phyloP scores from a whole-genome alignment of 1,140 invertebrate genomes.

The Drosophila sp. region DNA sequence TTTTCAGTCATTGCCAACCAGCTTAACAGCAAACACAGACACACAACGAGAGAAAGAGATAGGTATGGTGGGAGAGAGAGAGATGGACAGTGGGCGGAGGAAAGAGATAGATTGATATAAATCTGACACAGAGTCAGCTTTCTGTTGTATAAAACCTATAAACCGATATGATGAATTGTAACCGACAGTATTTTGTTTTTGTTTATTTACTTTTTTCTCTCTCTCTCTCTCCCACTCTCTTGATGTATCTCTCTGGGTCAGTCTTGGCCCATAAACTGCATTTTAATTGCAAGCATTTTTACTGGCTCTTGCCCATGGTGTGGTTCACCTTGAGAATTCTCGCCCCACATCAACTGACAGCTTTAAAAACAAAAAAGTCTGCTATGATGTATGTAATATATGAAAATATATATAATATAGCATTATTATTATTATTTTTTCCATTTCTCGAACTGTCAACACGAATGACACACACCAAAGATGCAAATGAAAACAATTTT shows the following conservation, averaged over 20 bases:
- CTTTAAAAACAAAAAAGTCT: conserved; percentile 14
- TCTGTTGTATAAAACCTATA: conserved; percentile 17
- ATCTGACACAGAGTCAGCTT: conserved; percentile 56
- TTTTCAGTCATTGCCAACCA: conserved; percentile 41
- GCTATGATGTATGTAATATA: conserved; percentile 37
- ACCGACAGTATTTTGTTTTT: conserved; percentile 41
- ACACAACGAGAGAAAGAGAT: neutral
- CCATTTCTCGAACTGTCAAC: conserved; percentile 8
- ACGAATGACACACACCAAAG: neutral
- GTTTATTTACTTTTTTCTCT: conserved; percentile 9
- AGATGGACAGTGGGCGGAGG: neutral
- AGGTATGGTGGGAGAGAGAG: neutral
- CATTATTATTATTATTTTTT: neutral
- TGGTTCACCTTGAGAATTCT: conserved; percentile 53
- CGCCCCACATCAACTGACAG: conserved; percentile 43
- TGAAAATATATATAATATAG: neutral
- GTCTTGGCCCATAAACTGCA: conserved; percentile 53
- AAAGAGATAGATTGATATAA: conserved; percentile 33
- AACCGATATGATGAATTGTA: conserved; percentile 55
- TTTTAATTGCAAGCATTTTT: conserved; percentile 73
- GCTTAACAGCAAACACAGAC: conserved; percentile 48
- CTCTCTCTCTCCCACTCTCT: conserved; percentile 11
- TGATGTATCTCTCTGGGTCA: conserved; percentile 16
- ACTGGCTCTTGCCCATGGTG: conserved; percentile 28
- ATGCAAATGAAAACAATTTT: conserved; percentile 10